Evolutionary conservation across 2,797 vertebrate genomes (phyloP), one percentile per base, ranked within the genome.

Genomic region (Cheirogaleus major): DNA sequence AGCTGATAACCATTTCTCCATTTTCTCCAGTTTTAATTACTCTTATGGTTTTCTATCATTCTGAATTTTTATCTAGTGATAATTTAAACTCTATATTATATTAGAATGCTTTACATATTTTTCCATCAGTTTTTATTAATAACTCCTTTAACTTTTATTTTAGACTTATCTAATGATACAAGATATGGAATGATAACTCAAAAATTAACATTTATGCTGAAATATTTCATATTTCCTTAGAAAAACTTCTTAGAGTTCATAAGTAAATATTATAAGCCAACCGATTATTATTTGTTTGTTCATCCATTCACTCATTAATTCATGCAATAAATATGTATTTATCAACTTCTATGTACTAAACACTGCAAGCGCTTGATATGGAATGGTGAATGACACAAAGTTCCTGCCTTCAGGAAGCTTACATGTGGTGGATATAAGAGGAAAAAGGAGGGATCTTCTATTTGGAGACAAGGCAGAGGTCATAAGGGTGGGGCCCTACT

Each of bases 401-500:
- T 8, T 1, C 32, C 5, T 65, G 11, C 1, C 20, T 10, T 85
- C 38, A 2, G 22, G 32, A 72, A 43, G 4, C 2, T 48, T 45
- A 3, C 10, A 8, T 4, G 4, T 2, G 48, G 6, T 30, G 25
- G 2, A 7, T 22, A 18, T 2, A 65, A 35, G 2, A n/a, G 17
- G 65, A 6, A 22, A 20, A 48, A 25, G 22, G 43, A 5, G 27
- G 27, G 9, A 4, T 1, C 20, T 23, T 85, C 25, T 6, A n/a
- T 22, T 50, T 43, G 5, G 55, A 63, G 43, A 52, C 4, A 23
- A 5, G 25, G 7, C 5, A 27, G 15, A 76, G 12, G 17, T 38
- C 55, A 18, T 5, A 27, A 27, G 18, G 38, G 4, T 61, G 27
- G 23, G 27, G 35, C 32, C 0, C 0, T 50, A 18, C 14, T 43